Conservation (phyloP, 2,113 vertebrate genomes). For the Toxostoma redivivum region DNA sequence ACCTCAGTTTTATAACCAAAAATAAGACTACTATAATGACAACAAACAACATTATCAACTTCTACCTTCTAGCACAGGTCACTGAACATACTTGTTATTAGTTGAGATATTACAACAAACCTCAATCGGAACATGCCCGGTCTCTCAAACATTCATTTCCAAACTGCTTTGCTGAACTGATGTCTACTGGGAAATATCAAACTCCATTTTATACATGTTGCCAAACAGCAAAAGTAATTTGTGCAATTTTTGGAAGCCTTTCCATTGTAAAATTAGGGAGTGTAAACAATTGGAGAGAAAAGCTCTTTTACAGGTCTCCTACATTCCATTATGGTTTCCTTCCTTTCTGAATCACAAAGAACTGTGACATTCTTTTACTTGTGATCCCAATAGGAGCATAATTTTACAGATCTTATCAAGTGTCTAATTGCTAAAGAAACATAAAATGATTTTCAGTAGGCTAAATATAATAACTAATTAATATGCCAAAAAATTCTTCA, state of each 20-base stretch:
- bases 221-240: background rate
- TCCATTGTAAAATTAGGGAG: background rate
- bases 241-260: background rate
- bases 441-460: background rate
- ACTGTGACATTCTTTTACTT: background rate
- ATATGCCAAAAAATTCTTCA: background rate
- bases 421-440: background rate
- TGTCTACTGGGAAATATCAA: background rate
- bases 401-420: background rate
- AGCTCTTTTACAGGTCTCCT: background rate
- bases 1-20: background rate
- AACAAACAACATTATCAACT: background rate
- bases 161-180: background rate
- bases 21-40: background rate
- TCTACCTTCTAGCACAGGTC: background rate
- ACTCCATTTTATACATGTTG: background rate
- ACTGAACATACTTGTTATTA: background rate
- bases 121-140: fast-evolving
- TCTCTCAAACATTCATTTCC: background rate
- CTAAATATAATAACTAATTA: background rate
- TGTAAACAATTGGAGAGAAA: background rate
- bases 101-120: background rate
- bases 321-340: background rate
- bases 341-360: background rate
- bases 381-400: background rate